phyloP scores from a whole-genome alignment of 2,888 invertebrate species.

The Diabrotica balteata region DNA sequence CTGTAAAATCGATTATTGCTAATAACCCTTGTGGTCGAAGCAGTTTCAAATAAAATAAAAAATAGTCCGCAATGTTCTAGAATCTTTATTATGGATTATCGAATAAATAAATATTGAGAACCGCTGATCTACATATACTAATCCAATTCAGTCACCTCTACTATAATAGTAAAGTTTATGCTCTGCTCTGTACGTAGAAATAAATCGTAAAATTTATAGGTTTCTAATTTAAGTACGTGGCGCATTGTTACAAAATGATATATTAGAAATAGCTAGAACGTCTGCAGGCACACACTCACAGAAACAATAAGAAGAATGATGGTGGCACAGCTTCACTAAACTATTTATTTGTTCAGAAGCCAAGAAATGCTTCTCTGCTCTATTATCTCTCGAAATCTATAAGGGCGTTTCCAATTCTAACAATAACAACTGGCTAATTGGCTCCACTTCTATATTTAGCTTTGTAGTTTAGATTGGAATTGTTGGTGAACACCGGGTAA shows the following conservation, averaged over 20 bases:
- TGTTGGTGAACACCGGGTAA: conserved; percentile 1
- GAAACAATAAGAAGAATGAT: conserved; percentile 18
- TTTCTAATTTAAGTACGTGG: conserved; percentile 20
- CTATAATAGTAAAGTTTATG: no score
- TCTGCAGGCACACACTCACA: neutral
- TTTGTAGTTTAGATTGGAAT: neutral
- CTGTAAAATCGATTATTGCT: no score
- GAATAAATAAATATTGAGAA: no score
- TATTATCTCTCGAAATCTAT: conserved; percentile 25
- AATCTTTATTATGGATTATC: no score
- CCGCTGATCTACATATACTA: no score
- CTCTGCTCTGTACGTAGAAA: no score
- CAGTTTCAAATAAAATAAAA: no score
- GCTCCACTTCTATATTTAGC: conserved; percentile 28
- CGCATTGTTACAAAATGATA: conserved; percentile 23
- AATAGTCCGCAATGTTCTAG: no score
- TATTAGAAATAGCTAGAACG: conserved; percentile 17
- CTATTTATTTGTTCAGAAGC: conserved; percentile 25
- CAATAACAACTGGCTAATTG: conserved; percentile 31
- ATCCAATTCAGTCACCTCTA: no score
- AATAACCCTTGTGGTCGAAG: no score
- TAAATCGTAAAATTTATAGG: conserved; percentile 8
- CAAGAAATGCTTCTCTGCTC: conserved; percentile 15
- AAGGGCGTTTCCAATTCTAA: conserved; percentile 28
- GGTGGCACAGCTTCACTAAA: conserved; percentile 3